Evolutionary conservation across 2,888 invertebrate genomes (phyloP).

Genomic region (Hypomecis atomaria): DNA sequence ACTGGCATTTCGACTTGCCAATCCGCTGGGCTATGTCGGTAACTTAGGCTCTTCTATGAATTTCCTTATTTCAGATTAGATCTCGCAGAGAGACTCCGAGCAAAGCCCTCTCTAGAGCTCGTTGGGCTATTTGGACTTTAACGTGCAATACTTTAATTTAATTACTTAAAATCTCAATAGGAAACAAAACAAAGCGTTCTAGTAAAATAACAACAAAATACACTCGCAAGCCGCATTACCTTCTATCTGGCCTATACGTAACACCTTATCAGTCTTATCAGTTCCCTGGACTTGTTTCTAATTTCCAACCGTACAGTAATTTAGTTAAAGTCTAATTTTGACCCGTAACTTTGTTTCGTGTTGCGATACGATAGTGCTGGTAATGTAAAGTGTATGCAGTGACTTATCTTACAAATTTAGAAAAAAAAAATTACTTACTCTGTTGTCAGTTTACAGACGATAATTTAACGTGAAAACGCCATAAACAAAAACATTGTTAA

Average conservation of each 20-base stretch:
- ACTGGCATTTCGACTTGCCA: no score
- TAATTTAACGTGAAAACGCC: no score
- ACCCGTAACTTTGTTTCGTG: slow-evolving; percentile 26
- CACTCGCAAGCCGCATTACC: slow-evolving; percentile 24
- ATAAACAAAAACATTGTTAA: no score
- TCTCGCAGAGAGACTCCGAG: no score
- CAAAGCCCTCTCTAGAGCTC: no score
- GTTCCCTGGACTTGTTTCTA: slow-evolving; percentile 23
- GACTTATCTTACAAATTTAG: slow-evolving; percentile 4
- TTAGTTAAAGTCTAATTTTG: slow-evolving; percentile 22
- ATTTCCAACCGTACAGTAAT: slow-evolving; percentile 25
- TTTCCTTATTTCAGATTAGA: no score
- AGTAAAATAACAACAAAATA: slow-evolving; percentile 30
- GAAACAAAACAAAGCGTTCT: slow-evolving; percentile 14
- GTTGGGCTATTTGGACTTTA: no score
- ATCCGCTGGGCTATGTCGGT: no score
- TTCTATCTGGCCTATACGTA: slow-evolving; percentile 36
- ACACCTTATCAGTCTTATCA: slow-evolving; percentile 46
- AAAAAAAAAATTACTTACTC: no score
- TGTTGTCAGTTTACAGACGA: no score
- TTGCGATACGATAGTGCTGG: slow-evolving; percentile 32
- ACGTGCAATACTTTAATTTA: not conserved
- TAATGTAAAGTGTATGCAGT: slow-evolving; percentile 4
- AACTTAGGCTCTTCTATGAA: no score
- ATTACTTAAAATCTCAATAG: slow-evolving; percentile 1